A percentile compares a stretch with the other conserved stretches of the same genome.
Evolutionary conservation across 2,113 vertebrate species (phyloP).

Genomic region (Oryzias javanicus): DNA sequence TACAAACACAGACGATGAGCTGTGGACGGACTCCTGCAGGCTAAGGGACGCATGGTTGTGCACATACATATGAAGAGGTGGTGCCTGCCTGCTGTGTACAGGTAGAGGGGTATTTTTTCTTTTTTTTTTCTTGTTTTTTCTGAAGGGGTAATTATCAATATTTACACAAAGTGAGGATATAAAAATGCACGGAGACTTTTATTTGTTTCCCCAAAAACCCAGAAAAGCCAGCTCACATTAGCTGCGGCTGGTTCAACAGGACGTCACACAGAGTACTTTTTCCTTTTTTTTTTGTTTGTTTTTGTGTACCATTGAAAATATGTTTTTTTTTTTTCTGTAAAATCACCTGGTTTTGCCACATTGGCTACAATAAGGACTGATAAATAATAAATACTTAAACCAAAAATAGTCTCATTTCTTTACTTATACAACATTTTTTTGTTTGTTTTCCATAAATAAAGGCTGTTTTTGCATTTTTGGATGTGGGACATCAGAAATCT

Average conservation of each 20-base stretch:
- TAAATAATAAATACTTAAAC: slow-evolving; percentile 63
- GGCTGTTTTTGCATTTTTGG: slow-evolving; percentile 34
- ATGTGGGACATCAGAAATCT: slow-evolving; percentile 41
- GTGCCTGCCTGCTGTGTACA: slow-evolving; percentile 42
- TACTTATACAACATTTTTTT: slow-evolving; percentile 33
- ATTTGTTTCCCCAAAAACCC: slow-evolving; percentile 42
- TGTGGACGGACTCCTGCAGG: slow-evolving; percentile 33
- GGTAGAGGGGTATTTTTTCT: slow-evolving; percentile 5
- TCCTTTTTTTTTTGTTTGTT: slow-evolving; percentile 20
- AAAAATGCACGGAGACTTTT: slow-evolving; percentile 74
- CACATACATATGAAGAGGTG: slow-evolving; percentile 41
- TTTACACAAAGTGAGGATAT: slow-evolving; percentile 72
- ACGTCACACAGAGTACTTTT: slow-evolving; percentile 29
- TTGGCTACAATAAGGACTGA: slow-evolving; percentile 53
- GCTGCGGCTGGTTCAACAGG: slow-evolving; percentile 35
- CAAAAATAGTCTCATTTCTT: slow-evolving; percentile 57
- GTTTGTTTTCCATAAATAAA: slow-evolving; percentile 43
- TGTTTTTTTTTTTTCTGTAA: slow-evolving; percentile 62
- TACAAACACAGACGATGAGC: slow-evolving; percentile 29
- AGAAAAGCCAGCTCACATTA: slow-evolving; percentile 17
- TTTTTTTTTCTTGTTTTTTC: neutral
- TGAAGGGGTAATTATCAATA: slow-evolving; percentile 57
- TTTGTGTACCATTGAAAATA: slow-evolving; percentile 63
- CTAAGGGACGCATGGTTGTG: slow-evolving; percentile 22
- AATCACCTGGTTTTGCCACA: slow-evolving; percentile 60